Evolutionary conservation across 2,888 invertebrate species (phyloP).

Genomic region (Drosophila fulvimacula): DNA sequence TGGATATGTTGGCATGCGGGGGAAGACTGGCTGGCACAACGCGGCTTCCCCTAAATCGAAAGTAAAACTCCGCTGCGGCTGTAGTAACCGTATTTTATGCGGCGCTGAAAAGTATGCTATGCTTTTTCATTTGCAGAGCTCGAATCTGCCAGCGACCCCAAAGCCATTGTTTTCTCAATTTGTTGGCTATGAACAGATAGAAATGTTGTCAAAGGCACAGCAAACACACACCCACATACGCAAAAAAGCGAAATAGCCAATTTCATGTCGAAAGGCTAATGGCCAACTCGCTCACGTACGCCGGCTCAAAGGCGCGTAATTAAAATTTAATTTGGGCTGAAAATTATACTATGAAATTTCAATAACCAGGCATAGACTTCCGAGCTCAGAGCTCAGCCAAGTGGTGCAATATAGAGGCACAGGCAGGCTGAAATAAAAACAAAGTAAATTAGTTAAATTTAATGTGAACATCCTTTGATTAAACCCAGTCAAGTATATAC

Average conservation of each 20-base stretch:
- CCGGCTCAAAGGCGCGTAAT: constrained; percentile 53
- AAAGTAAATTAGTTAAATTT: constrained; percentile 68
- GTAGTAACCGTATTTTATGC: constrained; percentile 37
- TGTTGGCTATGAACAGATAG: constrained; percentile 54
- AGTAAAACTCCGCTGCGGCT: constrained; percentile 44
- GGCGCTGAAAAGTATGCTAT: constrained; percentile 39
- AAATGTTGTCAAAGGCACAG: constrained; percentile 59
- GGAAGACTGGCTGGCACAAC: constrained; percentile 34
- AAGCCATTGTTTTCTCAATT: constrained; percentile 30
- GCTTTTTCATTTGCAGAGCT: constrained; percentile 25
- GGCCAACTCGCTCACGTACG: constrained; percentile 17
- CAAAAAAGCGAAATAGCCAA: constrained; percentile 35
- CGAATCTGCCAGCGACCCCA: constrained; percentile 20
- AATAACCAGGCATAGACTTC: constrained; percentile 39
- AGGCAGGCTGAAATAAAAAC: constrained; percentile 42
- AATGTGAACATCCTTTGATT: constrained; percentile 72
- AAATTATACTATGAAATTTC: constrained; percentile 72
- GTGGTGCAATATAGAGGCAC: neutral
- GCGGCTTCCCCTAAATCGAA: constrained; percentile 35
- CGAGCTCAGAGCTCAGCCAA: constrained; percentile 1
- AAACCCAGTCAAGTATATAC: constrained; percentile 57
- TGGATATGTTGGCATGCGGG: constrained; percentile 2
- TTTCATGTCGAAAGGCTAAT: constrained; percentile 41
- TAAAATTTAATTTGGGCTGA: constrained; percentile 72
- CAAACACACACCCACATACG: constrained; percentile 13